phyloP scores from a whole-genome alignment of 1,140 invertebrate species.

The Helicorthomorpha holstii region DNA sequence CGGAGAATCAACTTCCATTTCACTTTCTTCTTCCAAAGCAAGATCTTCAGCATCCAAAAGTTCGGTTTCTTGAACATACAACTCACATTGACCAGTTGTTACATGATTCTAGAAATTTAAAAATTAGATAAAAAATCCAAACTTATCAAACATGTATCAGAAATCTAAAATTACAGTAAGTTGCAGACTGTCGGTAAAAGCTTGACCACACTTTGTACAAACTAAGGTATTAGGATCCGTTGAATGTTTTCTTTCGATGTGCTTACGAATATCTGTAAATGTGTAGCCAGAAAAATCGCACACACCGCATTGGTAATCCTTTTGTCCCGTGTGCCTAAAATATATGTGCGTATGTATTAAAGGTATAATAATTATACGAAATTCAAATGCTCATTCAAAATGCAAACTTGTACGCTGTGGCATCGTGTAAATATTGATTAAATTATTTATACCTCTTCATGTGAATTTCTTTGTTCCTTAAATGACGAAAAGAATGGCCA shows the following conservation, averaged over 20 bases:
- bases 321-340: slow-evolving; percentile 16
- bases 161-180: too few relatives aligned
- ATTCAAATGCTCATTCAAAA: too few relatives aligned
- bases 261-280: slow-evolving; percentile 30
- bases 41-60: slow-evolving; percentile 7
- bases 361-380: not conserved
- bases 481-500: slow-evolving; percentile 26
- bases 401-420: too few relatives aligned
- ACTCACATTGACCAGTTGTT: slow-evolving; percentile 17
- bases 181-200: too few relatives aligned
- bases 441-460: slow-evolving; percentile 22
- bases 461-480: slow-evolving; percentile 30
- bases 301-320: slow-evolving; percentile 24
- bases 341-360: slow-evolving; percentile 3
- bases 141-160: too few relatives aligned
- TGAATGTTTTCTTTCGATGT: slow-evolving; percentile 29
- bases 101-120: slow-evolving; percentile 19
- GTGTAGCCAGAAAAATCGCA: slow-evolving; percentile 31
- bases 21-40: not conserved
- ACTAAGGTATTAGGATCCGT: slow-evolving; percentile 19
- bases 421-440: not conserved
- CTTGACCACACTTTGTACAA: slow-evolving; percentile 24
- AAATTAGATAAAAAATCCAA: not conserved
- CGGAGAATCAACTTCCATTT: not conserved
- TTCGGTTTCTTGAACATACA: slow-evolving; percentile 23